These are phyloP conservation scores for Argyra leucocephala DNA, from an alignment of 2,888 invertebrate genomes.

Conservation along the genomic window DNA sequence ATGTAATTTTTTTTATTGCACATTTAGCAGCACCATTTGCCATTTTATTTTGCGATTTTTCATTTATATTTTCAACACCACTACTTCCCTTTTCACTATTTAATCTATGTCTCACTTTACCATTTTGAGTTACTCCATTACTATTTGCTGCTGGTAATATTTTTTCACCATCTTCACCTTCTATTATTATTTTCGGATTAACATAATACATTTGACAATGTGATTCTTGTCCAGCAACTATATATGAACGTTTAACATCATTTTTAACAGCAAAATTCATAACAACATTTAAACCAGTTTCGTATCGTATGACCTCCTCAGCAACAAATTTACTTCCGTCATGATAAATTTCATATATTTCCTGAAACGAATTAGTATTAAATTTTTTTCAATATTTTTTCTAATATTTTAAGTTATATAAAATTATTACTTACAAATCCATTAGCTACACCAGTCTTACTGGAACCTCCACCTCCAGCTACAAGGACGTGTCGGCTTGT, in stretches of 20 bases:
- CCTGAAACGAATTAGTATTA: conserved; percentile 49
- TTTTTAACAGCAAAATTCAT: conserved; percentile 80
- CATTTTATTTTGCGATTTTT: conserved; percentile 19
- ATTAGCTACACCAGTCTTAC: conserved; percentile 95
- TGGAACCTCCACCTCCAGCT: conserved; percentile 93
- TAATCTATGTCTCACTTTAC: conserved; percentile 31
- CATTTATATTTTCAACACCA: conserved; percentile 35
- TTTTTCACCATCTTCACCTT: conserved; percentile 46
- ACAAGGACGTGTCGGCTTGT: conserved; percentile 89
- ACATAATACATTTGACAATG: conserved; percentile 79
- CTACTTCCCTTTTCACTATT: conserved; percentile 23
- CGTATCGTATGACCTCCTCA: conserved; percentile 79
- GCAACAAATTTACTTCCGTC: conserved; percentile 75
- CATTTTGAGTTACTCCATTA: conserved; percentile 30
- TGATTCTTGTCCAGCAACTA: conserved; percentile 86
- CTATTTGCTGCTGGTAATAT: conserved; percentile 33
- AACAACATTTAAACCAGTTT: conserved; percentile 79
- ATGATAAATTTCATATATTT: conserved; percentile 84
- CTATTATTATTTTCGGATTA: conserved; percentile 49
- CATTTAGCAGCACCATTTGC: conserved; percentile 27
- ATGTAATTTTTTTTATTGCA: conserved; percentile 53
- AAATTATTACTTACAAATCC: conserved; percentile 74
- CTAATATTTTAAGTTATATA: neutral
- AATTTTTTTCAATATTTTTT: neutral
- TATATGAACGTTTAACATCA: conserved; percentile 62